Percentiles rank a stretch among this genome's conserved stretches.
Evolutionary conservation across 2,797 vertebrate genomes (phyloP).

Genomic region (Hydrocynus forskahlii): DNA sequence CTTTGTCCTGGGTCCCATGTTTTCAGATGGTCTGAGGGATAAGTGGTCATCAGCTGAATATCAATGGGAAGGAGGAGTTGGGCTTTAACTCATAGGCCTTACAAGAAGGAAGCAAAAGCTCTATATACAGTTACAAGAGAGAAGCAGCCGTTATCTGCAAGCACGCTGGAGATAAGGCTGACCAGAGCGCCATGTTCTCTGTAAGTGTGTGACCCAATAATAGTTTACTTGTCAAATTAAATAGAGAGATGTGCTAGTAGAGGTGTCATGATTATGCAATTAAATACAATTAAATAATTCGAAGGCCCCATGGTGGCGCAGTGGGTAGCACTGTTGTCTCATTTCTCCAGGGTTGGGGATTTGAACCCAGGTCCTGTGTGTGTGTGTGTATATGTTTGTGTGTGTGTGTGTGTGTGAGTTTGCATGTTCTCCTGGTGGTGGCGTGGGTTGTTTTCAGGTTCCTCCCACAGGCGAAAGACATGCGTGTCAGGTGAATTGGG

Average conservation of each 20-base stretch:
- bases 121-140: constrained; percentile 6
- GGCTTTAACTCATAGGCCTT: constrained; percentile 3
- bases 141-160: neutral
- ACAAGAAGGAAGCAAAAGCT: constrained; percentile 21
- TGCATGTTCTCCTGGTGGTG: no score
- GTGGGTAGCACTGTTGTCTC: no score
- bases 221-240: neutral
- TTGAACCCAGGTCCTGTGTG: no score
- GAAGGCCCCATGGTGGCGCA: no score
- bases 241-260: neutral
- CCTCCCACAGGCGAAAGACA: no score
- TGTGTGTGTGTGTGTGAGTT: no score
- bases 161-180: neutral
- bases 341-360: no score
- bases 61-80: constrained; percentile 5
- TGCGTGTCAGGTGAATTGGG: no score
- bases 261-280: no score
- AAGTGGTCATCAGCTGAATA: constrained; percentile 16
- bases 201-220: neutral
- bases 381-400: no score
- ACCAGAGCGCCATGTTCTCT: neutral
- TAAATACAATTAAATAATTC: no score
- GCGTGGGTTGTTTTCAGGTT: no score
- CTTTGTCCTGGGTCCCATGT: neutral
- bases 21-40: constrained; percentile 1